These are phyloP conservation scores for Hypomecis atomaria DNA, from an alignment of 2,888 invertebrate genomes.

Conservation along the genomic window DNA sequence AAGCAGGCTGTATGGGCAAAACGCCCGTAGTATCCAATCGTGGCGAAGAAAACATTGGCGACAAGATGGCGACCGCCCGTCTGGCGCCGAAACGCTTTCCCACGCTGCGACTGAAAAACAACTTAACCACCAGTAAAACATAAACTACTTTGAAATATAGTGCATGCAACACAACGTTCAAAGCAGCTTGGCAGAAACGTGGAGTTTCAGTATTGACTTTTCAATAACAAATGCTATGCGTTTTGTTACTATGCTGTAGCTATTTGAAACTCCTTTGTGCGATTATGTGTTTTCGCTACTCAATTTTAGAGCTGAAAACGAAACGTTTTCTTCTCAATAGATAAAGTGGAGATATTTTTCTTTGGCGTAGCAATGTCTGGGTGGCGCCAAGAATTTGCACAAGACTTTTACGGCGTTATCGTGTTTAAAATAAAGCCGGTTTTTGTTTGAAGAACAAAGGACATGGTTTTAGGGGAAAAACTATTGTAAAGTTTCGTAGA, in stretches of 20 bases:
- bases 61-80: constrained; percentile 66
- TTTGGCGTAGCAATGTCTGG: constrained; percentile 57
- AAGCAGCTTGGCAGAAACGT: constrained; percentile 31
- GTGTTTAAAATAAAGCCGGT: accelerated
- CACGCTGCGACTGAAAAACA: constrained; percentile 50
- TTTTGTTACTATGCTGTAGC: constrained; percentile 39
- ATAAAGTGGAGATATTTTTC: constrained; percentile 46
- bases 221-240: constrained; percentile 50
- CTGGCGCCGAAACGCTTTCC: constrained; percentile 70
- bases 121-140: constrained; percentile 33
- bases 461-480: constrained; percentile 16
- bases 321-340: constrained; percentile 19
- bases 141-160: neutral
- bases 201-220: constrained; percentile 57
- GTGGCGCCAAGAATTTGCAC: constrained; percentile 52
- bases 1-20: constrained; percentile 63
- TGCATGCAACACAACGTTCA: constrained; percentile 8
- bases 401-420: constrained; percentile 28
- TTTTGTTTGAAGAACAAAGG: neutral
- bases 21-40: constrained; percentile 58
- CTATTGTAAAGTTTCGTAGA: constrained; percentile 26
- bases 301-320: constrained; percentile 22
- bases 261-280: constrained; percentile 21
- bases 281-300: constrained; percentile 23
- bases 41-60: constrained; percentile 67